Percentiles rank a stretch among this genome's conserved stretches.
Conservation (phyloP, 2,113 vertebrate species). For the Clarias batrachus region DNA sequence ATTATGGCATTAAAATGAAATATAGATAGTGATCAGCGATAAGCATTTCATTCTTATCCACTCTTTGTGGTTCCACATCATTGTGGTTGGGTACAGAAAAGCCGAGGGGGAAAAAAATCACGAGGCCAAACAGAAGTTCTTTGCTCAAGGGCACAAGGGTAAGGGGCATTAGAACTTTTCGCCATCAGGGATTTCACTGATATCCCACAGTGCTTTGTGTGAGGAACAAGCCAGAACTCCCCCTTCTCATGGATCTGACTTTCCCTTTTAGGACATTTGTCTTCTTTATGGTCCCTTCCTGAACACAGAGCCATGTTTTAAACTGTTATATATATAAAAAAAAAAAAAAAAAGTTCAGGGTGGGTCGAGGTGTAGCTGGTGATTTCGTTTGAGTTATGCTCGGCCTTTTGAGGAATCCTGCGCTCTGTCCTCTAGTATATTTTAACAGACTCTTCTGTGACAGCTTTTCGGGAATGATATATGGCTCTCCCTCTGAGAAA, state of each 20-base stretch:
- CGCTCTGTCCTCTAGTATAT: constrained; percentile 39
- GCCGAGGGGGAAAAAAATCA: background rate
- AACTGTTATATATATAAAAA: background rate
- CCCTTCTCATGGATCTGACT: background rate
- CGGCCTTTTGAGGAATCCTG: constrained; percentile 42
- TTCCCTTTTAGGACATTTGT: constrained; percentile 4
- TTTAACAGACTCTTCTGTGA: constrained; percentile 45
- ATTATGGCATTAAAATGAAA: background rate
- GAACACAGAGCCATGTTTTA: constrained; percentile 7
- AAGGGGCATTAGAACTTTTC: background rate
- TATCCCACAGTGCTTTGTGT: constrained; percentile 26
- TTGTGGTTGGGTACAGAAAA: background rate
- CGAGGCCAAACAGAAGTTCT: constrained; percentile 8
- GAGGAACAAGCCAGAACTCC: background rate
- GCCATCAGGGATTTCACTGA: constrained; percentile 12
- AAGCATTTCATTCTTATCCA: background rate
- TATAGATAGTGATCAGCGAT: background rate
- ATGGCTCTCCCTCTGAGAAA: constrained; percentile 47
- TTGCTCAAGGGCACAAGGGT: background rate
- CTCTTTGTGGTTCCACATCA: background rate
- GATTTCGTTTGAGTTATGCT: constrained; percentile 29
- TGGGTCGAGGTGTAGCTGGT: constrained; percentile 4
- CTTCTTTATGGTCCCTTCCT: constrained; percentile 14
- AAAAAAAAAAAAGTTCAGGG: background rate
- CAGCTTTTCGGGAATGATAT: constrained; percentile 46